phyloP scores from a whole-genome alignment of 2,797 vertebrate species.

The Ispidina lecontei region DNA sequence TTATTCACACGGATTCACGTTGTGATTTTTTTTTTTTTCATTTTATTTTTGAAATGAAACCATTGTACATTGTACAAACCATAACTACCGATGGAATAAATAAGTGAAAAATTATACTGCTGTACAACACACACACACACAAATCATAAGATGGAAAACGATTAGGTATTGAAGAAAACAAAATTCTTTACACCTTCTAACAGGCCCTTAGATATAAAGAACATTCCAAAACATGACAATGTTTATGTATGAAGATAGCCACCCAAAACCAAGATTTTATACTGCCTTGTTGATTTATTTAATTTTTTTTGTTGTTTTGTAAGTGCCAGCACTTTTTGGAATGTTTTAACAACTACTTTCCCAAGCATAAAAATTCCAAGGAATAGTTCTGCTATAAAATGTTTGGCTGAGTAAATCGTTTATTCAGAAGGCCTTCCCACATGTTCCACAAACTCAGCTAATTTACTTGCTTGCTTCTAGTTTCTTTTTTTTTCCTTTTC shows the following conservation, averaged over 20 bases:
- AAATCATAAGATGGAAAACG: constrained; percentile 79
- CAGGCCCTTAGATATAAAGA: constrained; percentile 76
- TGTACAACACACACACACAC: constrained; percentile 89
- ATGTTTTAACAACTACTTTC: constrained; percentile 77
- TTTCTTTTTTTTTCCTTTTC: not conserved
- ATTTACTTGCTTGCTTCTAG: constrained; percentile 65
- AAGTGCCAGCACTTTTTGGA: constrained; percentile 82
- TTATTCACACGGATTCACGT: constrained; percentile 49
- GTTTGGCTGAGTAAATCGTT: constrained; percentile 73
- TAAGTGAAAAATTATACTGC: constrained; percentile 94
- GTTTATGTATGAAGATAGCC: constrained; percentile 69
- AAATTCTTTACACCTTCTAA: constrained; percentile 81
- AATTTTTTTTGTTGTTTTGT: constrained; percentile 50
- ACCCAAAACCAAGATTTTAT: constrained; percentile 57
- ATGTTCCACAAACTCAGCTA: constrained; percentile 50
- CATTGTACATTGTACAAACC: constrained; percentile 98
- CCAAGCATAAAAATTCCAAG: constrained; percentile 70
- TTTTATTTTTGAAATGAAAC: constrained; percentile 92
- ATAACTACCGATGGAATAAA: constrained; percentile 99
- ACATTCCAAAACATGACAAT: constrained; percentile 77
- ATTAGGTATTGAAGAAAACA: constrained; percentile 71
- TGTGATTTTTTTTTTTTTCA: constrained; percentile 59
- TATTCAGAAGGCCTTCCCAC: constrained; percentile 67
- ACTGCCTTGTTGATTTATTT: constrained; percentile 50
- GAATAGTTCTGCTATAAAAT: constrained; percentile 76